Percentiles rank a stretch among this genome's conserved stretches.
Conservation (phyloP, 1,140 invertebrate genomes). For the Diachasma alloeum region DNA sequence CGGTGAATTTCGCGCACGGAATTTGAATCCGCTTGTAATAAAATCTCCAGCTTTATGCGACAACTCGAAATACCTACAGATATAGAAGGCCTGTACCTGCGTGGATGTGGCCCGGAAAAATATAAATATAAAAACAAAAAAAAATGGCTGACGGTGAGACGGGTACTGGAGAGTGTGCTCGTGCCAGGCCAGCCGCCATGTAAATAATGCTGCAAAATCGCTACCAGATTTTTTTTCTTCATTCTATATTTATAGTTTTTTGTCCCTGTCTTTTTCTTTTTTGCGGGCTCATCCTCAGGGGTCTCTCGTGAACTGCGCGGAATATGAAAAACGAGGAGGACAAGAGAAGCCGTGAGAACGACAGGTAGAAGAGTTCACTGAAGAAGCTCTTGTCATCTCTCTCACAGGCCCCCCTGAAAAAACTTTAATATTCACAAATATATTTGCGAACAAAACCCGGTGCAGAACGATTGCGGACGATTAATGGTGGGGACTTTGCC, state of each 20-base stretch:
- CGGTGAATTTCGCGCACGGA: conserved; percentile 41
- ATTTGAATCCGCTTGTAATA: conserved; percentile 65
- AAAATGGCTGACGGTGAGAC: neutral
- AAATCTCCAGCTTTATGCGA: conserved; percentile 63
- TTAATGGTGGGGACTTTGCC: conserved; percentile 37
- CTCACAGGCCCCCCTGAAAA: neutral
- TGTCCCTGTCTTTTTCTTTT: neutral
- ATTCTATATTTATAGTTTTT: conserved; percentile 21
- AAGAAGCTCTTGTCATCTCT: too few species aligned
- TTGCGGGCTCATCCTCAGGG: neutral
- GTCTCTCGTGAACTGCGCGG: conserved; percentile 17
- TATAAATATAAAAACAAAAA: conserved; percentile 20
- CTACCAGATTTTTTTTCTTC: conserved; percentile 43
- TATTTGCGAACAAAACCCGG: neutral
- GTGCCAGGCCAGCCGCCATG: conserved; percentile 41
- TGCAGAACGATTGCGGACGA: conserved; percentile 14
- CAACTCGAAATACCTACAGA: conserved; percentile 37
- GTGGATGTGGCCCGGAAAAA: conserved; percentile 9
- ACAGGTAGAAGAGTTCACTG: neutral
- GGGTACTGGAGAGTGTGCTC: conserved; percentile 13
- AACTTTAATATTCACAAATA: neutral
- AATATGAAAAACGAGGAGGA: conserved; percentile 24
- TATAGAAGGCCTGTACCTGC: conserved; percentile 23
- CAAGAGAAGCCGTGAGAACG: conserved; percentile 8
- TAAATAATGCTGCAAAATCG: conserved; percentile 55